A percentile compares a stretch with the other conserved stretches of the same genome.
phyloP scores from a whole-genome alignment of 1,140 invertebrate genomes.

The Druon quercuslanigerum region DNA sequence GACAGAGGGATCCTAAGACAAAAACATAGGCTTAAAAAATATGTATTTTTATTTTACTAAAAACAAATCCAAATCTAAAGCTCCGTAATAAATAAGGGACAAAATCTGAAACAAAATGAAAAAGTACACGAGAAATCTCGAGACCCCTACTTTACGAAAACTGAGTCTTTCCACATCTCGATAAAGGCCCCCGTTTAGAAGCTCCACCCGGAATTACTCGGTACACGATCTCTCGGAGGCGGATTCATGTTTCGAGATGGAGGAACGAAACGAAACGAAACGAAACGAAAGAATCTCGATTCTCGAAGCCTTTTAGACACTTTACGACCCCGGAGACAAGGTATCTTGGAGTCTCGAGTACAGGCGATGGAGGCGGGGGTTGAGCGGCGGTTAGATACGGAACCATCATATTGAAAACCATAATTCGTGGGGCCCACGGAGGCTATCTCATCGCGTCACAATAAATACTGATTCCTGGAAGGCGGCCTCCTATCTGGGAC shows the following conservation, averaged over 20 bases:
- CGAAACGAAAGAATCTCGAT: slow-evolving; percentile 59
- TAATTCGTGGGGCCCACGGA: slow-evolving; percentile 69
- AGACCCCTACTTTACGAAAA: too few relatives aligned
- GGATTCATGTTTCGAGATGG: slow-evolving; percentile 7
- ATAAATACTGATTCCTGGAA: slow-evolving; percentile 76
- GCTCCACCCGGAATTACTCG: slow-evolving; percentile 32
- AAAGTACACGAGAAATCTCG: too few relatives aligned
- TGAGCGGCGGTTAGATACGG: slow-evolving; percentile 59
- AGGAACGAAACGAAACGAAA: slow-evolving; percentile 41
- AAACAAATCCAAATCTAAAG: too few relatives aligned
- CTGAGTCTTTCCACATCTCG: background rate
- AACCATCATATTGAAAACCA: slow-evolving; percentile 75
- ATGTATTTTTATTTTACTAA: too few relatives aligned
- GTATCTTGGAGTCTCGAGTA: slow-evolving; percentile 55
- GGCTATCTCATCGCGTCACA: slow-evolving; percentile 74
- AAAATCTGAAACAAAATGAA: too few relatives aligned
- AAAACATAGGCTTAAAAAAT: too few relatives aligned
- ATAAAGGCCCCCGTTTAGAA: background rate
- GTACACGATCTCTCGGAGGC: slow-evolving; percentile 1
- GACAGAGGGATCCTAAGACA: too few relatives aligned
- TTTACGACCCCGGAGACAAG: slow-evolving; percentile 62
- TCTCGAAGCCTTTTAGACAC: slow-evolving; percentile 68
- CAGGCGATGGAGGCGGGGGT: slow-evolving; percentile 49
- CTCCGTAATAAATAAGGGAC: too few relatives aligned
- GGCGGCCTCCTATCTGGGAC: slow-evolving; percentile 67